Evolutionary conservation across 2,888 invertebrate species (phyloP).

Genomic region (Mongoloraphidia duomilia): DNA sequence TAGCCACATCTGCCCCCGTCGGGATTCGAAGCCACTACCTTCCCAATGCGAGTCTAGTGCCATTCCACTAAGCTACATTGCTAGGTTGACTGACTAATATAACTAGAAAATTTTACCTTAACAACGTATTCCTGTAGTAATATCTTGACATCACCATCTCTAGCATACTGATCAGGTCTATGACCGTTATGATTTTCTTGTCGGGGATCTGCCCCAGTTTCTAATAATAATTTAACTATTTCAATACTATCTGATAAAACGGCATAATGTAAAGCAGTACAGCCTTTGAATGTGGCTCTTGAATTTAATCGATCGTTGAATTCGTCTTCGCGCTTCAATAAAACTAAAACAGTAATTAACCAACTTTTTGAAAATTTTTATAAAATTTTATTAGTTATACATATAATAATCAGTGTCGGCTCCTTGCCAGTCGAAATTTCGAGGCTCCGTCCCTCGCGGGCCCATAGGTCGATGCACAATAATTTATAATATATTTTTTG

Average conservation of each 20-base stretch:
- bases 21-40: not conserved
- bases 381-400: not conserved
- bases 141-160: constrained; percentile 43
- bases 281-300: constrained; percentile 65
- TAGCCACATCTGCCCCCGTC: too few species aligned
- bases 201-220: constrained; percentile 59
- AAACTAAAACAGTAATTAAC: constrained; percentile 26
- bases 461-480: too few species aligned
- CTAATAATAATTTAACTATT: constrained; percentile 48
- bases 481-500: too few species aligned
- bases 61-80: not conserved
- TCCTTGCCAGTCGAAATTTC: too few species aligned
- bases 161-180: constrained; percentile 57
- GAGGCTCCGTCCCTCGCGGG: too few species aligned
- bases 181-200: constrained; percentile 67
- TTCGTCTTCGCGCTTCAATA: constrained; percentile 63
- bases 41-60: too few species aligned
- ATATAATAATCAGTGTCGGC: too few species aligned
- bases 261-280: constrained; percentile 82
- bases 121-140: constrained; percentile 39
- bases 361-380: constrained; percentile 1
- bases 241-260: constrained; percentile 55
- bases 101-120: constrained; percentile 20
- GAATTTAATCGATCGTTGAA: constrained; percentile 58
- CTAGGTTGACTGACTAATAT: not conserved